Evolutionary conservation across 2,797 vertebrate genomes (phyloP).

Genomic region (Bothrops alternatus): DNA sequence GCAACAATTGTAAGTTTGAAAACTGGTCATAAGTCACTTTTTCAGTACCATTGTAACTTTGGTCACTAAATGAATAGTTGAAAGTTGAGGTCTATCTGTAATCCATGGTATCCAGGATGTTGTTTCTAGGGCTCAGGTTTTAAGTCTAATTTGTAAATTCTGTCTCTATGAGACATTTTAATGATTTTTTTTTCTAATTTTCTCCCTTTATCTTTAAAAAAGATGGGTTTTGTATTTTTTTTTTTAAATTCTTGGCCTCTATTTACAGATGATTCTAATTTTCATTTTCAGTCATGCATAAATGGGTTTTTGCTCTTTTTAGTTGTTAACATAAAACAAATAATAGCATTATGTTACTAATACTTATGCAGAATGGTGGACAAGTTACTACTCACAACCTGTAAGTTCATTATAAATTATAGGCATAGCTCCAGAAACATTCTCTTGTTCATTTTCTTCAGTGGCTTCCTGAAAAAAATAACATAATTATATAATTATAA

Average conservation of each 20-base stretch:
- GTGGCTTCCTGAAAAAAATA: background rate
- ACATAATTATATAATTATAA: too few species aligned
- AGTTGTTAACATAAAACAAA: background rate
- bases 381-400: background rate
- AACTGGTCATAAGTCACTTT: background rate
- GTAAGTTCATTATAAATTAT: background rate
- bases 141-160: constrained; percentile 43
- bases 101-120: constrained; percentile 65
- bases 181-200: constrained; percentile 50
- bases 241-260: background rate
- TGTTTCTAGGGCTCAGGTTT: constrained; percentile 62
- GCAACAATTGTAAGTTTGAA: background rate
- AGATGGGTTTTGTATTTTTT: background rate
- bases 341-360: background rate
- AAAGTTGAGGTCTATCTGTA: constrained; percentile 4
- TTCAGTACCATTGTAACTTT: background rate
- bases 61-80: background rate
- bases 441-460: background rate
- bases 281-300: background rate
- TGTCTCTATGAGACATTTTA: constrained; percentile 48
- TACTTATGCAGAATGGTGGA: background rate
- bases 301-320: background rate
- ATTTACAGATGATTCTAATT: background rate
- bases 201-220: constrained; percentile 1
- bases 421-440: background rate